A percentile compares a stretch with the other conserved stretches of the same genome.
Conservation (phyloP, 2,113 vertebrate species). For the Megaceryle maxima region DNA sequence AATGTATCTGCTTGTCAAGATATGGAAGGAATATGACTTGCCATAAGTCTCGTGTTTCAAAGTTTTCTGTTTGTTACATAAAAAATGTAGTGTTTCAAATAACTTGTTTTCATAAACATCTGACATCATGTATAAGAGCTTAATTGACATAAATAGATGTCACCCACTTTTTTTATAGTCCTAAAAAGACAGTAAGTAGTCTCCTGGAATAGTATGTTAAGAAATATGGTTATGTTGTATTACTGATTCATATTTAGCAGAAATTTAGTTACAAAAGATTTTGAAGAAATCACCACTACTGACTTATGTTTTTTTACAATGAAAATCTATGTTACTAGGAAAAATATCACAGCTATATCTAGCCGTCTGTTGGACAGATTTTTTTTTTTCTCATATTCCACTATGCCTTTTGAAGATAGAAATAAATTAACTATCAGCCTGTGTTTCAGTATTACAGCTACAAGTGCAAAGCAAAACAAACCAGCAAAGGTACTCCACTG, state of each 20-base stretch:
- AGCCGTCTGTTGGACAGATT: neutral
- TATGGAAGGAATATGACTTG: neutral
- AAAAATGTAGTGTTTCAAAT: neutral
- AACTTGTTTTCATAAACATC: neutral
- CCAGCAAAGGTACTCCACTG: neutral
- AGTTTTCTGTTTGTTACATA: neutral
- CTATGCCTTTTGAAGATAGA: neutral
- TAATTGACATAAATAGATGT: neutral
- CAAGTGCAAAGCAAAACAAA: neutral
- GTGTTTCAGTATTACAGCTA: neutral
- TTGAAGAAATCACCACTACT: neutral
- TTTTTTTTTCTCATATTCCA: neutral
- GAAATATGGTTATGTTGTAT: neutral
- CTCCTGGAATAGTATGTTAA: neutral
- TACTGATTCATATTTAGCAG: neutral
- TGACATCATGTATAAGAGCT: neutral
- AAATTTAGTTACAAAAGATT: neutral
- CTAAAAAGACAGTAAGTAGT: neutral
- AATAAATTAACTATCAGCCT: neutral
- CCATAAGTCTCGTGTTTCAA: neutral
- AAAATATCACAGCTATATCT: neutral
- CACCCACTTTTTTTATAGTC: neutral
- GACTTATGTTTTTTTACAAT: neutral
- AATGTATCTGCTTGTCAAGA: neutral
- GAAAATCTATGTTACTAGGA: neutral